These are phyloP conservation scores for Smittia aterrima DNA, from an alignment of 2,888 invertebrate species.

Conservation along the genomic window DNA sequence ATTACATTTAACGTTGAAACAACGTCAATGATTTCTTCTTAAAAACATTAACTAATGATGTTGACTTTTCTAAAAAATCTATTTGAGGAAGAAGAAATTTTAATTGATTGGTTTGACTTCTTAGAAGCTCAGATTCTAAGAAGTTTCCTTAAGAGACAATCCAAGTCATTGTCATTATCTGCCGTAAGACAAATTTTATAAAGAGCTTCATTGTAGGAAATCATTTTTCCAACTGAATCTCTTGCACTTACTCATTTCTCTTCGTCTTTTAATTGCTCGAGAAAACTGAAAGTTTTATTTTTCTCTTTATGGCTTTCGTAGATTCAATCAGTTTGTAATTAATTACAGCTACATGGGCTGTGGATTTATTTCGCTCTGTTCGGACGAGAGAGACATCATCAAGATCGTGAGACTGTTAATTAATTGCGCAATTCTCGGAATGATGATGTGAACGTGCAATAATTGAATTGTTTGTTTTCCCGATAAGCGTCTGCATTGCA, in stretches of 20 bases:
- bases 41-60: too few species aligned
- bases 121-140: too few species aligned
- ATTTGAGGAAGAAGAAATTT: too few species aligned
- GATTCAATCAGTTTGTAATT: background rate
- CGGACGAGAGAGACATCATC: background rate
- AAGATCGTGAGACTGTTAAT: background rate
- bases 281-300: background rate
- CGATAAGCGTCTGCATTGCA: background rate
- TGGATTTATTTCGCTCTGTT: background rate
- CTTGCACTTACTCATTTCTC: background rate
- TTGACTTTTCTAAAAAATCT: too few species aligned
- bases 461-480: background rate
- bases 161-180: too few species aligned
- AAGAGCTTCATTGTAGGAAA: too few species aligned
- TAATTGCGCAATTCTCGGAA: constrained; percentile 4
- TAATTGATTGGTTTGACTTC: too few species aligned
- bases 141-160: too few species aligned
- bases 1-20: too few species aligned
- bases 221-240: too few species aligned
- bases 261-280: background rate
- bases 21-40: too few species aligned
- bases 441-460: background rate
- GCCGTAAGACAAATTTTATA: too few species aligned
- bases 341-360: background rate
- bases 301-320: background rate